A percentile compares a stretch with the other conserved stretches of the same genome.
phyloP scores from a whole-genome alignment of 1,140 invertebrate species.

The Anoplolepis gracilipes region DNA sequence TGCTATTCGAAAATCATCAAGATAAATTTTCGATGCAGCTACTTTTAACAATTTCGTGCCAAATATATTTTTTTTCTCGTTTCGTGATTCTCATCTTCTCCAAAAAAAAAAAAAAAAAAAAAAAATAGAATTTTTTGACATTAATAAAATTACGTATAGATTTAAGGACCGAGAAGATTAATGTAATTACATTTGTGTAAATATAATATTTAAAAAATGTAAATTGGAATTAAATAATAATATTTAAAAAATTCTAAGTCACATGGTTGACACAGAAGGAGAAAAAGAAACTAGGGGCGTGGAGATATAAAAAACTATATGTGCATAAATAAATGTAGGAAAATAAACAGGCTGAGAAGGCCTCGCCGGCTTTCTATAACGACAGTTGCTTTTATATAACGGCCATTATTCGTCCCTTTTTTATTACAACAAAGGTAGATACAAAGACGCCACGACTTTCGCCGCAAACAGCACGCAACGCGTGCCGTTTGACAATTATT shows the following conservation, averaged over 20 bases:
- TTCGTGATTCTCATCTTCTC: not conserved
- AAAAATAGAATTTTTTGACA: too few relatives aligned
- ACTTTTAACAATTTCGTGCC: not conserved
- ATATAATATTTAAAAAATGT: too few relatives aligned
- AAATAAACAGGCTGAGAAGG: constrained; percentile 73
- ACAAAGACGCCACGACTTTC: constrained; percentile 73
- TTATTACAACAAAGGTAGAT: constrained; percentile 84
- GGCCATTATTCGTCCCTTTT: constrained; percentile 79
- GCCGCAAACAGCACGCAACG: constrained; percentile 18
- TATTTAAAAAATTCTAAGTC: too few relatives aligned
- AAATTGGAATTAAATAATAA: too few relatives aligned
- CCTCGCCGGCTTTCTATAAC: constrained; percentile 80
- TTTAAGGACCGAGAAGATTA: too few relatives aligned
- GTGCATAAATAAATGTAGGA: constrained; percentile 25
- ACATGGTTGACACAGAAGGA: not conserved
- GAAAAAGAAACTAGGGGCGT: constrained; percentile 41
- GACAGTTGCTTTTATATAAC: constrained; percentile 83
- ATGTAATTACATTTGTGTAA: too few relatives aligned
- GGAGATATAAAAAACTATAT: constrained; percentile 44
- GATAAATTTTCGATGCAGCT: not conserved
- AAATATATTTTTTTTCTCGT: not conserved
- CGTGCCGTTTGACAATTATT: constrained; percentile 38
- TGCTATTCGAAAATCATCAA: not conserved
- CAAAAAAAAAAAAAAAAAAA: too few relatives aligned
- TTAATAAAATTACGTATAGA: too few relatives aligned